Evolutionary conservation across 2,888 invertebrate species (phyloP).

Genomic region (Nomada ferruginata): DNA sequence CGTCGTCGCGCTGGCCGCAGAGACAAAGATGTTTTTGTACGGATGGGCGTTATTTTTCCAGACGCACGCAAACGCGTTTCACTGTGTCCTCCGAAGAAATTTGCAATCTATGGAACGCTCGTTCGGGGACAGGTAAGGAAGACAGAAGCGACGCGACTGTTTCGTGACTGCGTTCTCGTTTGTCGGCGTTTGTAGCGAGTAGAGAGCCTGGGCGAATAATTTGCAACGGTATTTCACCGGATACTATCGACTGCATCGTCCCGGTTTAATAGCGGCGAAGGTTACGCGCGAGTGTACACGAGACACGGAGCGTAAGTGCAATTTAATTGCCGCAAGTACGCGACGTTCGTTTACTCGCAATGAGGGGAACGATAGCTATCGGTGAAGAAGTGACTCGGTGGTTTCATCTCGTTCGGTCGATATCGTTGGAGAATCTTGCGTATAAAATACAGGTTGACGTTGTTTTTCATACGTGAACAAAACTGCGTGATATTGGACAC

Average conservation of each 20-base stretch:
- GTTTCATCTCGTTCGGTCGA: slow-evolving; percentile 32
- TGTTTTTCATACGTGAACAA: slow-evolving; percentile 26
- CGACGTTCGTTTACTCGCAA: slow-evolving; percentile 50
- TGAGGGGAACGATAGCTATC: slow-evolving; percentile 59
- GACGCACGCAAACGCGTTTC: neutral
- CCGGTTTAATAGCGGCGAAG: slow-evolving; percentile 44
- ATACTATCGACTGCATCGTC: neutral
- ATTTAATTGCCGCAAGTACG: slow-evolving; percentile 58
- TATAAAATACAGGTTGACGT: slow-evolving; percentile 50
- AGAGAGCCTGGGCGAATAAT: slow-evolving; percentile 19
- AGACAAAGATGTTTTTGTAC: slow-evolving; percentile 12
- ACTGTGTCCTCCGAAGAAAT: neutral
- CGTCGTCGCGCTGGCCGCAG: neutral
- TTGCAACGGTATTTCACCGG: slow-evolving; percentile 17
- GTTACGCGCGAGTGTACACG: slow-evolving; percentile 14
- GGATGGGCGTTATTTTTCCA: slow-evolving; percentile 12
- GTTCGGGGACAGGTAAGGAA: neutral
- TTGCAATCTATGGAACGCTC: neutral
- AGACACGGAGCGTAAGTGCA: slow-evolving; percentile 44
- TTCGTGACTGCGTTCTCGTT: neutral
- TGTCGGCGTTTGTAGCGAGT: neutral
- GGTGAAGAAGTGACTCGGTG: slow-evolving; percentile 31
- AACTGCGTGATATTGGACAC: too few relatives aligned
- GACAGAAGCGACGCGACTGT: too few relatives aligned
- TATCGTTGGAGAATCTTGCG: slow-evolving; percentile 29